Evolutionary conservation across 2,113 vertebrate species (phyloP), one percentile per base, ranked within the genome.

Genomic region (Cochlearius cochlearius): DNA sequence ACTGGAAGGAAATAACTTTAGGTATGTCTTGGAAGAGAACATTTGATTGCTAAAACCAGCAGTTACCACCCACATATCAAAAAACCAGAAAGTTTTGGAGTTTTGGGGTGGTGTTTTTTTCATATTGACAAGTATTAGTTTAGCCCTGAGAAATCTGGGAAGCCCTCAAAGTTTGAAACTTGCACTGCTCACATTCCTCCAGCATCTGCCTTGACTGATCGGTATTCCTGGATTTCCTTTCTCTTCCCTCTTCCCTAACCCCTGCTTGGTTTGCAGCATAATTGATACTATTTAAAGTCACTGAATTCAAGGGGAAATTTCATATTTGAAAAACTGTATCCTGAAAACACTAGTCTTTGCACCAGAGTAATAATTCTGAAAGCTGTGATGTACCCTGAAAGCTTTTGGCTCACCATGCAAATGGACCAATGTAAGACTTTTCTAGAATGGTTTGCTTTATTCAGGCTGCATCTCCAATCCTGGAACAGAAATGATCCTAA

Each of bases 41-140:
- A 36, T 26, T 59, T 30, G 12, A 56, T 64, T 79, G 15, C 22
- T 76, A 83, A 82, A 82, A 10, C 10, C 12, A 92, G 36, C 14
- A 88, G 53, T 62, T 80, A 77, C n/a, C 43, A 62, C 15, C 6
- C 41, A 47, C 17, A 15, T 21, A 55, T 50, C 13, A 79, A 90
- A 80, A 62, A 66, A 56, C 0, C 23, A 6, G 10, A 15, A 89
- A 21, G 22, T 19, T 78, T 73, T 64, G 8, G 34, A 68, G 30
- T 22, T 53, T 49, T 9, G 26, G 21, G 4, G 0, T 17, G 7
- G 7, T n/a, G 0, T 6, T 47, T 41, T 71, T 39, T 14, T 13
- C 41, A 50, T 32, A n/a, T 10, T 32, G 5, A 21, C 19, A 66
- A 59, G 4, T 66, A 19, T n/a, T 66, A 30, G 50, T 59, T 93